A percentile compares a stretch with the other conserved stretches of the same genome.
Evolutionary conservation across 2,888 invertebrate species (phyloP).

Genomic region (Macrosoma leucophasiata): DNA sequence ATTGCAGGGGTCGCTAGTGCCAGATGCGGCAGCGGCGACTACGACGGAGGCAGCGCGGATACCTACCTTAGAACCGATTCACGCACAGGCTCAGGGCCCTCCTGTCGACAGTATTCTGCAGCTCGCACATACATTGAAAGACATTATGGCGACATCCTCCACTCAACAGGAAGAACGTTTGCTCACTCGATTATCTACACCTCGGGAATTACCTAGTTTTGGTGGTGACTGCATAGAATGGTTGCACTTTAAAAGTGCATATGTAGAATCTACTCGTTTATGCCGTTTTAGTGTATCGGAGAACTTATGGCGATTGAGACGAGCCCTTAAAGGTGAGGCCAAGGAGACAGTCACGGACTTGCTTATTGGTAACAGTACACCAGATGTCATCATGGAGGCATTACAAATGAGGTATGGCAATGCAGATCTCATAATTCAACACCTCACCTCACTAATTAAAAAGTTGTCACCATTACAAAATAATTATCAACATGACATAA

Average conservation of each 20-base stretch:
- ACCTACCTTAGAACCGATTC: conserved; percentile 1
- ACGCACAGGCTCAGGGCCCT: conserved; percentile 6
- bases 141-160: conserved; percentile 7
- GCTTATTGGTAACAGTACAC: conserved; percentile 6
- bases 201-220: conserved; percentile 5
- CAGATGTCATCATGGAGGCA: conserved; percentile 6
- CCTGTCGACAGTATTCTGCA: conserved; percentile 7
- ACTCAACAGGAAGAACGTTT: conserved; percentile 8
- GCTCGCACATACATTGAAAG: conserved; percentile 5
- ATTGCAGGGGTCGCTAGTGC: neutral
- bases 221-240: conserved; percentile 8
- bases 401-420: conserved; percentile 5
- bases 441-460: conserved; percentile 4
- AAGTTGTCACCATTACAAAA: conserved; percentile 3
- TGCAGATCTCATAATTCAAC: conserved; percentile 4
- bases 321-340: conserved; percentile 5
- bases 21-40: conserved; percentile 2
- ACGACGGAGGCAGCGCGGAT: conserved; percentile 9
- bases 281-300: conserved; percentile 4
- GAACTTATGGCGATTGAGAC: conserved; percentile 6
- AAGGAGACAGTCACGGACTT: conserved; percentile 6
- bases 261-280: conserved; percentile 4
- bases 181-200: conserved; percentile 5
- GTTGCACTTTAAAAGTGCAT: conserved; percentile 6
- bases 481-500: conserved; percentile 8